Conservation (phyloP, 2,888 invertebrate species). For the Melieria omissa region DNA sequence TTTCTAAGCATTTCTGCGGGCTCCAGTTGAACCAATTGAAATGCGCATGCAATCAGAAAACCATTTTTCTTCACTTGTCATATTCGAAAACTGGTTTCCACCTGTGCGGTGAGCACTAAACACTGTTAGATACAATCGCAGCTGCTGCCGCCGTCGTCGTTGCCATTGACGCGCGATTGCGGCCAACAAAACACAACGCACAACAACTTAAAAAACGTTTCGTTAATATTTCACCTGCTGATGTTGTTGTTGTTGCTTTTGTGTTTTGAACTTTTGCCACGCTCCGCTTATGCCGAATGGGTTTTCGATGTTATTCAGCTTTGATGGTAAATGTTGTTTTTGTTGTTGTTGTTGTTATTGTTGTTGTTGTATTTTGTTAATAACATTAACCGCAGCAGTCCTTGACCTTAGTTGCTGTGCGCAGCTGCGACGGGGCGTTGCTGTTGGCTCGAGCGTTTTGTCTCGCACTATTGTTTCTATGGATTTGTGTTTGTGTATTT, state of each 20-base stretch:
- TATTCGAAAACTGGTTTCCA: conserved; percentile 20
- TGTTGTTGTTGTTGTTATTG: neutral
- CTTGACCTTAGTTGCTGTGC: conserved; percentile 42
- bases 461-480: neutral
- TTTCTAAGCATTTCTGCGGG: neutral
- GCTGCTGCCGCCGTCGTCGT: too few species aligned
- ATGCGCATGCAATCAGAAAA: conserved; percentile 31
- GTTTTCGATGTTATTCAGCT: too few species aligned
- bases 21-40: conserved; percentile 21
- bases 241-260: neutral
- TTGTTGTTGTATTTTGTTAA: conserved; percentile 28
- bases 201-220: too few species aligned
- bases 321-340: neutral
- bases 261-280: neutral
- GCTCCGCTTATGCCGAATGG: too few species aligned
- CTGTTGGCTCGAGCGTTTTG: neutral
- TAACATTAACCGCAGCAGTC: conserved; percentile 46
- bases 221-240: neutral
- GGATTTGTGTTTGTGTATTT: too few species aligned
- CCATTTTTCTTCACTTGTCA: conserved; percentile 38
- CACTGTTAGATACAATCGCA: too few species aligned
- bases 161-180: too few species aligned
- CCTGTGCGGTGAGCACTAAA: conserved; percentile 3
- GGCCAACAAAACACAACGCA: too few species aligned
- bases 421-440: neutral